Evolutionary conservation across 2,888 invertebrate genomes (phyloP).

Genomic region (Ormyrus thymus): DNA sequence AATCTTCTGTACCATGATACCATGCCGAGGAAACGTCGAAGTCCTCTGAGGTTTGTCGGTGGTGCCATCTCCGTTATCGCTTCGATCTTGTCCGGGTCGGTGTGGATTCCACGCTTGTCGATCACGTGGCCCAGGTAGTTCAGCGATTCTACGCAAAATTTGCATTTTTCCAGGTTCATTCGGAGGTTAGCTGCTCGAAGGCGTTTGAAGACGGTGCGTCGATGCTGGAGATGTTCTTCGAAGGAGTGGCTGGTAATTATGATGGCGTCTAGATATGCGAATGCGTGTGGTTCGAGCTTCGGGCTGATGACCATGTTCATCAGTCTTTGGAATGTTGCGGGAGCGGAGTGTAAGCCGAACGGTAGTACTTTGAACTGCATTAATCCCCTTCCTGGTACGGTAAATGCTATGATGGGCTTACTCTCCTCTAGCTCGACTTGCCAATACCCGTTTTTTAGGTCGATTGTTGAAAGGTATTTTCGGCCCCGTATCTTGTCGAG

Average conservation of each 20-base stretch:
- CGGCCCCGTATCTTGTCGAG: no score
- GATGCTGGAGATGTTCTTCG: not conserved
- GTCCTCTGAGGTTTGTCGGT: slow-evolving; percentile 3
- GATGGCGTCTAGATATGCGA: no score
- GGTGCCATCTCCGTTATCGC: not conserved
- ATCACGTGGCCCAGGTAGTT: slow-evolving; percentile 27
- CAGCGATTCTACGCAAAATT: not conserved
- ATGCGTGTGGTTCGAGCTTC: no score
- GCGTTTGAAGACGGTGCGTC: not conserved
- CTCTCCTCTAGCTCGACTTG: not conserved
- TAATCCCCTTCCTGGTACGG: not conserved
- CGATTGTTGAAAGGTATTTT: no score
- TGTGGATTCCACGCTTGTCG: slow-evolving; percentile 18
- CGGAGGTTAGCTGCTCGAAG: no score
- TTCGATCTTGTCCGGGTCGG: slow-evolving; percentile 21
- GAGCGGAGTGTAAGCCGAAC: not conserved
- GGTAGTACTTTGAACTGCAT: not conserved
- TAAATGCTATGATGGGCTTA: not conserved
- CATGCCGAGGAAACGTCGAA: slow-evolving; percentile 18
- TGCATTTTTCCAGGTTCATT: no score
- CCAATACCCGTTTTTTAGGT: no score
- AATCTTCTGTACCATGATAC: slow-evolving; percentile 42
- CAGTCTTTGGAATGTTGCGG: not conserved
- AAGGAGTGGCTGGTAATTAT: not conserved
- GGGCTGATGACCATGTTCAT: no score